A percentile compares a stretch with the other conserved stretches of the same genome.
Evolutionary conservation across 64 coral and sea anemone genomes (phyloP).

Genomic region (Dendrophyllia cribrosa): DNA sequence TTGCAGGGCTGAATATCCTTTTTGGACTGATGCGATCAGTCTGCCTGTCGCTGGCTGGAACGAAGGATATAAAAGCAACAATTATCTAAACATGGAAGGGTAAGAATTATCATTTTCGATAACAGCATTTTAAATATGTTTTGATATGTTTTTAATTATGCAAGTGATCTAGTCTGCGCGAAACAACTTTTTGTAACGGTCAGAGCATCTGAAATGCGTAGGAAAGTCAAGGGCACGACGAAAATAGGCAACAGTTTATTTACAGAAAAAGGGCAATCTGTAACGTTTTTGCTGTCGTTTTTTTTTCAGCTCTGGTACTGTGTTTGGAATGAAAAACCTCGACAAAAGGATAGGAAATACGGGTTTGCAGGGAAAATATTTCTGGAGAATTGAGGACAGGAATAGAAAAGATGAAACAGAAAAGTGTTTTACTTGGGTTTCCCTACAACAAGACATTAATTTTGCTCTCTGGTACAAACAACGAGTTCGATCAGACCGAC

Average conservation of each 20-base stretch:
- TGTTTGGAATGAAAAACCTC: constrained; percentile 7
- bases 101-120: neutral
- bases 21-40: constrained; percentile 23
- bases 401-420: neutral
- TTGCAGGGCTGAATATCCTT: neutral
- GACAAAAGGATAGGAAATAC: neutral
- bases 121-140: no score
- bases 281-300: neutral
- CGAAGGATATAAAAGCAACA: neutral
- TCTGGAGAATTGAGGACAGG: constrained; percentile 43
- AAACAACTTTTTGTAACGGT: no score
- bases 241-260: no score
- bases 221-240: no score
- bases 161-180: no score
- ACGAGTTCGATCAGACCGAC: neutral
- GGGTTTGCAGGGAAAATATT: constrained; percentile 32
- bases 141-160: no score
- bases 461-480: neutral
- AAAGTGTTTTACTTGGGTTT: constrained; percentile 30
- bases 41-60: constrained; percentile 62
- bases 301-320: neutral
- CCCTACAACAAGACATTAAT: neutral
- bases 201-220: no score
- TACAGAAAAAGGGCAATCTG: no score
- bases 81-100: constrained; percentile 27